phyloP scores from a whole-genome alignment of 2,113 vertebrate species.

The Sitta europaea region DNA sequence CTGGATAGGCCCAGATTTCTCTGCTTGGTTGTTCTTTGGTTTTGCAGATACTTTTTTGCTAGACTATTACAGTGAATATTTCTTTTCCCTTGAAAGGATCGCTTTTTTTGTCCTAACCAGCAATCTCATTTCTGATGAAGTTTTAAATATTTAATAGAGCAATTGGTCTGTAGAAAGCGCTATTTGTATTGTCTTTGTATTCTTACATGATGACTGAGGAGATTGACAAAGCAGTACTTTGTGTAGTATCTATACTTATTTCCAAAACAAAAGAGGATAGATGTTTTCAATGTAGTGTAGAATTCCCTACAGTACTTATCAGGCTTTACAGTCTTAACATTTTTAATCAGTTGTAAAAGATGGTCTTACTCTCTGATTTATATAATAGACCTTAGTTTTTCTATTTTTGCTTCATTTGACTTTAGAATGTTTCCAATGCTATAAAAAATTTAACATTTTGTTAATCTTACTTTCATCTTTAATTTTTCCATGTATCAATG shows the following conservation, averaged over 20 bases:
- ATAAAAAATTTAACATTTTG: neutral
- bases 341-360: slow-evolving; percentile 40
- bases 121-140: neutral
- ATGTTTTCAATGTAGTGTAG: slow-evolving; percentile 5
- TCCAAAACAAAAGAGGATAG: slow-evolving; percentile 5
- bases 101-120: neutral
- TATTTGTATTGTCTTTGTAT: neutral
- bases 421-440: neutral
- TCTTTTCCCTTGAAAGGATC: neutral
- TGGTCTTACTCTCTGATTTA: slow-evolving; percentile 35
- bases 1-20: neutral
- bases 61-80: neutral
- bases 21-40: neutral
- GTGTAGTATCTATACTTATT: neutral
- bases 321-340: slow-evolving; percentile 16
- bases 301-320: slow-evolving; percentile 8
- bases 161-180: neutral
- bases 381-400: slow-evolving; percentile 4
- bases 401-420: slow-evolving; percentile 26
- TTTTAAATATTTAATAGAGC: slow-evolving; percentile 28
- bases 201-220: neutral
- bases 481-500: neutral
- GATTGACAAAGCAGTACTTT: neutral
- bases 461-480: neutral
- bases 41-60: neutral